phyloP scores from a whole-genome alignment of 2,888 invertebrate genomes.

The Drymonia ruficornis region DNA sequence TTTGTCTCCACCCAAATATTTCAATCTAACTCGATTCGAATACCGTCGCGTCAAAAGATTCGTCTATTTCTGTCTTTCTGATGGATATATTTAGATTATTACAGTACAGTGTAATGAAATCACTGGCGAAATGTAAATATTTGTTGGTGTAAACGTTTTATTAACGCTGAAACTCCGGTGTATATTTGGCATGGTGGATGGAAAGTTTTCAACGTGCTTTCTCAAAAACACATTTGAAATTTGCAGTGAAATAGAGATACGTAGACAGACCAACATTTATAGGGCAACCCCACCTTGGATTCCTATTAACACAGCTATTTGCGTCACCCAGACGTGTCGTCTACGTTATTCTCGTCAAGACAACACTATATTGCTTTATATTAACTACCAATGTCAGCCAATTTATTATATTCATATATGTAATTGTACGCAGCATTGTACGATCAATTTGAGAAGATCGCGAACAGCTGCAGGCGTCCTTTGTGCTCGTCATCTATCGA shows the following conservation, averaged over 20 bases:
- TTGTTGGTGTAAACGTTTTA: constrained; percentile 33
- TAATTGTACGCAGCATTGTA: constrained; percentile 8
- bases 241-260: no score
- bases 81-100: constrained; percentile 42
- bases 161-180: constrained; percentile 23
- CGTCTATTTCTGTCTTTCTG: constrained; percentile 15
- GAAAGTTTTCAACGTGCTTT: constrained; percentile 12
- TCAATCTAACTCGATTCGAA: neutral
- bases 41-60: neutral
- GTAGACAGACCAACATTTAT: no score
- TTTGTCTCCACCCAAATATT: neutral
- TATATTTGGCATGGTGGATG: constrained; percentile 29
- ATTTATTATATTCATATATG: constrained; percentile 14
- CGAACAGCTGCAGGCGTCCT: constrained; percentile 11
- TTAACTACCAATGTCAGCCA: neutral
- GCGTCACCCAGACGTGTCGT: neutral
- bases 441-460: constrained; percentile 16
- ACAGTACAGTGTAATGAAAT: constrained; percentile 31
- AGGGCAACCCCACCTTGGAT: no score
- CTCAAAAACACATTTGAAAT: no score
- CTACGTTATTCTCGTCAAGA: neutral
- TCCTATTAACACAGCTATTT: neutral
- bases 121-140: constrained; percentile 32
- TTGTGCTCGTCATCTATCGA: constrained; percentile 8
- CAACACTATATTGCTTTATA: neutral